A percentile compares a stretch with the other conserved stretches of the same genome.
phyloP scores from a whole-genome alignment of 2,888 invertebrate genomes.

The Epinotia ramella region DNA sequence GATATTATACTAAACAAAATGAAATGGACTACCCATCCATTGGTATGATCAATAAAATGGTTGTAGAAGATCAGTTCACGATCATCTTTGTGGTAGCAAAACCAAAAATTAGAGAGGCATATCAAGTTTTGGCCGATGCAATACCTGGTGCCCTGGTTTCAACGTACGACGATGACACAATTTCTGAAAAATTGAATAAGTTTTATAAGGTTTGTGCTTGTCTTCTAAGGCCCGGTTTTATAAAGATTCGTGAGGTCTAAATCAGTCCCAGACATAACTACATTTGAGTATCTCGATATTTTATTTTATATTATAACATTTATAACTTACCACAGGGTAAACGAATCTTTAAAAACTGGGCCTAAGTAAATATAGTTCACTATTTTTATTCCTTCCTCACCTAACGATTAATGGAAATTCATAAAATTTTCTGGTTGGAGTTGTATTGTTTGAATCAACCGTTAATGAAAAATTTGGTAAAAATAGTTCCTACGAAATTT shows the following conservation, averaged over 20 bases:
- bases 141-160: constrained; percentile 14
- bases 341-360: neutral
- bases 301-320: no score
- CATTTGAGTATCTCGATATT: no score
- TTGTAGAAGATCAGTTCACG: constrained; percentile 30
- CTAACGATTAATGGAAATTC: neutral
- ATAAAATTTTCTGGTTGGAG: neutral
- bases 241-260: no score
- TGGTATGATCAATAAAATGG: constrained; percentile 31
- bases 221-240: neutral
- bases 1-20: constrained; percentile 29
- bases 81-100: constrained; percentile 27
- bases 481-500: no score
- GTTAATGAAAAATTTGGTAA: no score
- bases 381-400: no score
- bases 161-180: neutral
- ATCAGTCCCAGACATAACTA: no score
- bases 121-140: constrained; percentile 18
- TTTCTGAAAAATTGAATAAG: constrained; percentile 11
- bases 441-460: no score
- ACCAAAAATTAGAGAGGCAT: neutral
- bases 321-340: neutral
- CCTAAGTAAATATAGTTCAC: neutral
- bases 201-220: constrained; percentile 13
- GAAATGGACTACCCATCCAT: constrained; percentile 41